Evolutionary conservation across 1,140 invertebrate genomes (phyloP).

Genomic region (Drosophila pseudoananassae): DNA sequence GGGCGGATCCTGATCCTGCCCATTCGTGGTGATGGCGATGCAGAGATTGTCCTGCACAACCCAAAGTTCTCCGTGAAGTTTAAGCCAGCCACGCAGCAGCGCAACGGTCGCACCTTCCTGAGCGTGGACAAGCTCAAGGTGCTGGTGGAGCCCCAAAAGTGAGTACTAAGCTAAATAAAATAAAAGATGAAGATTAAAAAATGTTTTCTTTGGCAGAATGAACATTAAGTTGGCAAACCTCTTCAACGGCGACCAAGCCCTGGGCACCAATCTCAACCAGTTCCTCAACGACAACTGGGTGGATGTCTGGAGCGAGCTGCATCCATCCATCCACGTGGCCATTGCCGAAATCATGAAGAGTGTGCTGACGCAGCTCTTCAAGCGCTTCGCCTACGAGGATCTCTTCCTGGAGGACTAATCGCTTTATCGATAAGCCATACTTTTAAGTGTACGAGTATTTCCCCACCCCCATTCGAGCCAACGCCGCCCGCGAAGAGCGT

Average conservation of each 20-base stretch:
- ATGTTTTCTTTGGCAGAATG: constrained; percentile 83
- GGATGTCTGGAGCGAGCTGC: constrained; percentile 85
- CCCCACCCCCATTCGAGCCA: constrained; percentile 20
- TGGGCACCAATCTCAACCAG: constrained; percentile 87
- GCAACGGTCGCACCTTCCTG: constrained; percentile 66
- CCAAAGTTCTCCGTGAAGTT: constrained; percentile 82
- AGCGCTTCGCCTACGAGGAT: constrained; percentile 79
- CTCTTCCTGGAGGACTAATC: constrained; percentile 65
- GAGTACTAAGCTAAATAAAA: constrained; percentile 9
- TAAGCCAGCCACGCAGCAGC: constrained; percentile 63
- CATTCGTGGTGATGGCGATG: constrained; percentile 80
- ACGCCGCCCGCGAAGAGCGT: neutral
- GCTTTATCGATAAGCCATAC: constrained; percentile 5
- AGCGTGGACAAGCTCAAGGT: constrained; percentile 79
- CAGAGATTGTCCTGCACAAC: constrained; percentile 71
- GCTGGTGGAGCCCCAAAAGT: constrained; percentile 77
- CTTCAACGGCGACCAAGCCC: constrained; percentile 88
- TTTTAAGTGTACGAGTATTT: constrained; percentile 76
- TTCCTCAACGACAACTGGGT: constrained; percentile 88
- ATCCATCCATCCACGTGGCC: constrained; percentile 86
- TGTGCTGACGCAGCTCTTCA: constrained; percentile 80
- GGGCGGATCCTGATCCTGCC: constrained; percentile 80
- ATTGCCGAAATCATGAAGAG: constrained; percentile 86
- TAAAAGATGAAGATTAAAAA: neutral
- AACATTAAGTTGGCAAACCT: constrained; percentile 88